A percentile compares a stretch with the other conserved stretches of the same genome.
phyloP scores from a whole-genome alignment of 2,113 vertebrate genomes.

The Grammomys dolichurus region DNA sequence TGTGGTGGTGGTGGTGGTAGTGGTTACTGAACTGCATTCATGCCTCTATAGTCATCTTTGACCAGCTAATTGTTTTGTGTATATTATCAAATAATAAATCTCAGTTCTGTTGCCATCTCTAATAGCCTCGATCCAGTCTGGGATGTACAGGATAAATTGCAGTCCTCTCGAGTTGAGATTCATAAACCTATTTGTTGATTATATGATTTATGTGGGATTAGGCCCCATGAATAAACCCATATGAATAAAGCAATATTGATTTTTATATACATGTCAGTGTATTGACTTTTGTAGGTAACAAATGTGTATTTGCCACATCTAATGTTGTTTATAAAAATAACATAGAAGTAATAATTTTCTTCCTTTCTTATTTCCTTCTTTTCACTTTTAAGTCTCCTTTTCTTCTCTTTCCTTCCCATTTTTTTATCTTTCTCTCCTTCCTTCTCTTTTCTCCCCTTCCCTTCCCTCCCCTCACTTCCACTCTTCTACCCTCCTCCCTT shows the following conservation, averaged over 20 bases:
- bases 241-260: neutral
- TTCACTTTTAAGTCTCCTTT: neutral
- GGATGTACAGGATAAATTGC: neutral
- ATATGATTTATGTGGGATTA: neutral
- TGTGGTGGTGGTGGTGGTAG: neutral
- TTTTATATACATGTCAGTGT: neutral
- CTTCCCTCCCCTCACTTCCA: neutral
- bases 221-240: neutral
- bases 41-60: neutral
- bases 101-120: neutral
- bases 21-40: neutral
- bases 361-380: neutral
- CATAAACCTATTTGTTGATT: neutral
- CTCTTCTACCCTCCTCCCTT: neutral
- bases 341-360: neutral
- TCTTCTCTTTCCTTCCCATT: neutral
- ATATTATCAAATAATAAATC: neutral
- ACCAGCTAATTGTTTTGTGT: neutral
- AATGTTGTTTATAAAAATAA: neutral
- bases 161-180: neutral
- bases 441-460: neutral
- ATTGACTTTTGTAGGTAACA: neutral
- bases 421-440: too few species aligned
- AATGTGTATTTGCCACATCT: neutral
- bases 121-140: neutral